Conservation (phyloP, 2,113 vertebrate species). For the Raja brachyura region DNA sequence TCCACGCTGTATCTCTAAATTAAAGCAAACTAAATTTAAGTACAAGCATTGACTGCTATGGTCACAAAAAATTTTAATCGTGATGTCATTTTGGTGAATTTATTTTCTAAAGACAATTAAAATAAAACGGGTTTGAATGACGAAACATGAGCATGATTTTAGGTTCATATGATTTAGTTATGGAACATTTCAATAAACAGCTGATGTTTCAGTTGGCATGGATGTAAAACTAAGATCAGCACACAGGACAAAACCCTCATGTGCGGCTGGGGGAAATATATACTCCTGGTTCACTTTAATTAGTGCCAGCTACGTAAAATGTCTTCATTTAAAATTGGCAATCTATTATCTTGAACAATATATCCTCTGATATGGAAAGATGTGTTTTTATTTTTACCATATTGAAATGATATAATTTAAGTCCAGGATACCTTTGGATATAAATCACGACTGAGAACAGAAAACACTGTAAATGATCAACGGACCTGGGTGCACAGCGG, state of each 20-base stretch:
- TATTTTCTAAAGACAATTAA: not conserved
- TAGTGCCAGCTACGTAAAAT: not conserved
- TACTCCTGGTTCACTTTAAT: not conserved
- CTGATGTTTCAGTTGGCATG: not conserved
- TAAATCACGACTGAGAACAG: not conserved
- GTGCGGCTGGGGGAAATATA: not conserved
- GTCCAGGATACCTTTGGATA: too few species aligned
- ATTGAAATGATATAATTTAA: constrained; percentile 11
- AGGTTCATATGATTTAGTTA: not conserved
- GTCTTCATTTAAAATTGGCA: not conserved
- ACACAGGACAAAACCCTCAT: not conserved
- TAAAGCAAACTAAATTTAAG: not conserved
- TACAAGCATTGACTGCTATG: not conserved
- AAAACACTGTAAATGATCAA: too few species aligned
- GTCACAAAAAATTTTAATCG: not conserved
- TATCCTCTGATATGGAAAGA: not conserved
- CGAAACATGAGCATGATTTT: too few species aligned
- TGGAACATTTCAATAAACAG: not conserved
- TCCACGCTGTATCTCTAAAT: too few species aligned
- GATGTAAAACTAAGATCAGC: not conserved
- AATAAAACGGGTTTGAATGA: not conserved
- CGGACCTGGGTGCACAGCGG: too few species aligned
- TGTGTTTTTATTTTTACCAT: not conserved
- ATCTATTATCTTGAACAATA: not conserved
- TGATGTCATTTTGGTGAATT: not conserved